Conservation (phyloP, 2,797 vertebrate genomes). For the Champsocephalus esox region DNA sequence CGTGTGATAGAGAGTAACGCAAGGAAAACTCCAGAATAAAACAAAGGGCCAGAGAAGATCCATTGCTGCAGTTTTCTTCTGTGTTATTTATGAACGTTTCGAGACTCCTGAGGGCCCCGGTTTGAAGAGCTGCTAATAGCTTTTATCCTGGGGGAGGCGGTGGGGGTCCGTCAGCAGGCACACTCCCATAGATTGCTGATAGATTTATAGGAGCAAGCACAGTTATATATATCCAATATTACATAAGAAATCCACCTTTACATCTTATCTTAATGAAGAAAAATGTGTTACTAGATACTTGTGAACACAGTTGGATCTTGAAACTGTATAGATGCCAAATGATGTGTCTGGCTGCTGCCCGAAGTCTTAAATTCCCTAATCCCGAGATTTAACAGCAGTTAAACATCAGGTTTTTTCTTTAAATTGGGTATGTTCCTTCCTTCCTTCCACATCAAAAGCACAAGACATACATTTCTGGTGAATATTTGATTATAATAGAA, state of each 20-base stretch:
- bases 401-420: slow-evolving; percentile 24
- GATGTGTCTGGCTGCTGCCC: slow-evolving; percentile 24
- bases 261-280: neutral
- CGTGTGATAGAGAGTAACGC: slow-evolving; percentile 38
- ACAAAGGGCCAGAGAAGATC: slow-evolving; percentile 30
- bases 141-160: slow-evolving; percentile 41
- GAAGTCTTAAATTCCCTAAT: slow-evolving; percentile 39
- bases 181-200: slow-evolving; percentile 3
- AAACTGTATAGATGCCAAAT: slow-evolving; percentile 33
- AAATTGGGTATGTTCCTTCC: slow-evolving; percentile 8
- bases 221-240: neutral
- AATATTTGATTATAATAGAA: slow-evolving; percentile 4
- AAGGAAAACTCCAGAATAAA: slow-evolving; percentile 26
- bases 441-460: slow-evolving; percentile 9
- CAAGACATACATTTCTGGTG: slow-evolving; percentile 3
- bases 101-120: slow-evolving; percentile 31
- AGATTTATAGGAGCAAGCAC: slow-evolving; percentile 28
- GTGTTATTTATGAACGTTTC: slow-evolving; percentile 41
- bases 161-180: slow-evolving; percentile 13
- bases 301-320: slow-evolving; percentile 9
- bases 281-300: neutral
- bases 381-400: slow-evolving; percentile 35
- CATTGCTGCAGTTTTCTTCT: slow-evolving; percentile 30
- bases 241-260: neutral
- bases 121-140: slow-evolving; percentile 44